Base-by-base conservation (phyloP, 2,797 vertebrate genomes). In the Melanotaenia nigrans region DNA sequence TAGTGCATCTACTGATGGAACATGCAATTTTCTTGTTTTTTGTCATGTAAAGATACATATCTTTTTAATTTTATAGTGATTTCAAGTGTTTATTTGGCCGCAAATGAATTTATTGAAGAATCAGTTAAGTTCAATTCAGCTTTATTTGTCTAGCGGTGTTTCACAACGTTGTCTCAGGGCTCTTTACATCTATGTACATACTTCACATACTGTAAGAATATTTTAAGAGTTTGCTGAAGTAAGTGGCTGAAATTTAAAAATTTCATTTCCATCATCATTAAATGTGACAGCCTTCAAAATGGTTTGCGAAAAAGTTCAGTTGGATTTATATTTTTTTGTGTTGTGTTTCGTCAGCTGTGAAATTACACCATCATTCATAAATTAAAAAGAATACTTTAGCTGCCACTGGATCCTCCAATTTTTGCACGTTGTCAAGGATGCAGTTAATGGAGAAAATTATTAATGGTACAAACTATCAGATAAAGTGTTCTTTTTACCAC, bases 1-100 rank as follows among this genome's bases (percentile, higher is more conserved):
- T 1, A 20, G 24, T 65, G 61, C 56, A 65, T 30, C 68, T 12
- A 49, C 55, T 61, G 54, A 68, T 64, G 56, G 30, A 51, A 79
- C 58, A 75, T 38, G n/a, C 47, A 30, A 30, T 30, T 30, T 30
- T 30, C 28, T 30, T 30, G 28, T 4, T 28, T 30, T 30, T 36
- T 36, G 8, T 36, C 8, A 9, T 9, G 35, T 36, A 36, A 36
- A 36, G 35, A 13, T 14, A 75, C 20, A 62, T 35, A 30, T 51
- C 4, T n/a, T n/a, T 38, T 51, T 11, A 6, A 11, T 51, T 65
- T 53, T 68, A 0, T 53, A 38, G 56, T 58, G 18, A 38, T 22
- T 49, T 24, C n/a, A 59, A 61, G 64, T 22, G 5, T 61, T 22
- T 22, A 1, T 60, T 42, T 68, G 38, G 33, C 28, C 30, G 57